Evolutionary conservation across 2,797 vertebrate genomes (phyloP).

Genomic region (Falco novaeseelandiae): DNA sequence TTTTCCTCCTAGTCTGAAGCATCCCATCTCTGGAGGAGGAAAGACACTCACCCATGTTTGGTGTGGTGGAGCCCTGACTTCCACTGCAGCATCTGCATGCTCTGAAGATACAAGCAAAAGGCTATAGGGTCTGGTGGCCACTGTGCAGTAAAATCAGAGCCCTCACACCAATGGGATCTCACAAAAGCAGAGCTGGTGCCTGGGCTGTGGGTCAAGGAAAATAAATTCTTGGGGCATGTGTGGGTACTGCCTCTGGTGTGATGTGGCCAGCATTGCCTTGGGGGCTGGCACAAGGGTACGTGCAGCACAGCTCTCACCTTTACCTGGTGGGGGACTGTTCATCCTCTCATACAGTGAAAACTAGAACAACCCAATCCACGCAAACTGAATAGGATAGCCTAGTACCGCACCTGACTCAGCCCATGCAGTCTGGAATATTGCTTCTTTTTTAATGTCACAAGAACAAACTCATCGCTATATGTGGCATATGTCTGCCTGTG

Average conservation of each 20-base stretch:
- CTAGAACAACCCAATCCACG: neutral
- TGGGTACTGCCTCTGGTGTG: no score
- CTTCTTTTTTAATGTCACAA: neutral
- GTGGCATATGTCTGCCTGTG: rapidly evolving
- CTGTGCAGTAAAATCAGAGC: neutral
- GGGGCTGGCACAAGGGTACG: neutral
- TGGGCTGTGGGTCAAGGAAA: neutral
- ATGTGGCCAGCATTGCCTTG: neutral
- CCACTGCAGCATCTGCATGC: rapidly evolving
- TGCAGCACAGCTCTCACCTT: neutral
- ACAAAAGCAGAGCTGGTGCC: neutral
- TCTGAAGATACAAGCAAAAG: neutral
- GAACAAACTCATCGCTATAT: neutral
- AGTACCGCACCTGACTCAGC: neutral
- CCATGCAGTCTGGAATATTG: rapidly evolving
- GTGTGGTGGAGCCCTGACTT: neutral
- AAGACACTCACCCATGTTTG: rapidly evolving
- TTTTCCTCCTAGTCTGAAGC: neutral
- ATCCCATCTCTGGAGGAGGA: neutral
- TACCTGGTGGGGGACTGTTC: neutral
- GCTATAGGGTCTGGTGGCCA: neutral
- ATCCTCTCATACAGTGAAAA: neutral
- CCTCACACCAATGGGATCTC: neutral
- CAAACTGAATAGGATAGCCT: neutral
- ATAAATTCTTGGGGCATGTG: neutral